A percentile compares a stretch with the other conserved stretches of the same genome.
These are phyloP conservation scores for Epinephelus malabaricus DNA, from an alignment of 2,797 vertebrate genomes.

Conservation along the genomic window DNA sequence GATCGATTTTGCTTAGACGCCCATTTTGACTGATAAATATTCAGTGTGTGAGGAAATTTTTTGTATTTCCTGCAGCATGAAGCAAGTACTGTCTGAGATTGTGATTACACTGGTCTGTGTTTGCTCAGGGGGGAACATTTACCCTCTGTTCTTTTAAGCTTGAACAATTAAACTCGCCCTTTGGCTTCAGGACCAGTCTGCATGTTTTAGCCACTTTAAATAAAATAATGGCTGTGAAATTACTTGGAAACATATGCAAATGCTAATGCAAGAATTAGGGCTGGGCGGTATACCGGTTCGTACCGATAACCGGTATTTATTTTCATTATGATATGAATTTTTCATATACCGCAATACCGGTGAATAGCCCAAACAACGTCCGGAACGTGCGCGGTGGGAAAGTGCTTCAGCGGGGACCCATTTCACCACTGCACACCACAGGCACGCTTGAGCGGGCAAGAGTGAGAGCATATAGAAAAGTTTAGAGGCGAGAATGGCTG, in stretches of 20 bases:
- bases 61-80: conserved; percentile 34
- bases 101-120: conserved; percentile 24
- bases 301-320: no score
- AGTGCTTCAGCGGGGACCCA: no score
- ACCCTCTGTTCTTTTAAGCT: conserved; percentile 25
- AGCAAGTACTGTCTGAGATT: conserved; percentile 14
- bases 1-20: conserved; percentile 28
- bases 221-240: conserved; percentile 61
- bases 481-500: no score
- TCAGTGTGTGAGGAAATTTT: conserved; percentile 39
- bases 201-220: conserved; percentile 26
- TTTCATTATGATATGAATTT: no score
- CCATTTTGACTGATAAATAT: conserved; percentile 51
- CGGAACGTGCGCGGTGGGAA: no score
- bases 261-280: conserved; percentile 10
- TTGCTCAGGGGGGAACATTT: conserved; percentile 26
- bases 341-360: no score
- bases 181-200: conserved; percentile 19
- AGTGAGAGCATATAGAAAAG: no score
- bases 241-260: conserved; percentile 49
- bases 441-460: no score
- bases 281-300: no score
- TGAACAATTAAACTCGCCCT: conserved; percentile 41
- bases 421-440: no score
- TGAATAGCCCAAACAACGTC: no score